Evolutionary conservation across 2,113 vertebrate species (phyloP), one percentile per base, ranked within the genome.

Genomic region (Probosciger aterrimus): DNA sequence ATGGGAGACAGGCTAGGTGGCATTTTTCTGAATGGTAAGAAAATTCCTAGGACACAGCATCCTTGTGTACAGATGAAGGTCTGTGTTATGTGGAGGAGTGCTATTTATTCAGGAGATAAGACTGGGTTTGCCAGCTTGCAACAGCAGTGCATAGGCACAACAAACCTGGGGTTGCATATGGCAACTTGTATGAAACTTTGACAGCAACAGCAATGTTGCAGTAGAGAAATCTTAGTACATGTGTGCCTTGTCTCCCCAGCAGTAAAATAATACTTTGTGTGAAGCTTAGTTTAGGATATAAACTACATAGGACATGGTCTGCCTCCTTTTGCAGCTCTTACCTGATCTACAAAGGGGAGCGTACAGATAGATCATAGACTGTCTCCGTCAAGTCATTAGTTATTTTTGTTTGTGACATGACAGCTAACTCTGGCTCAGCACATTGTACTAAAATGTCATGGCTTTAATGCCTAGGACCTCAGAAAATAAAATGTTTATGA

Each of bases 381-480:
- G 84, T 80, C 52, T 69, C n/a, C 2, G 4, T 41, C 6, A 4
- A 86, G 35, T 64, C 46, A 57, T 94, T 70, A 39, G 14, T 73
- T 89, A 95, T 92, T 85, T 75, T 44, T 62, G 24, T 92, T 95
- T 69, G 23, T 93, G 70, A 47, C 76, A 55, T 60, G 53, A 35
- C 25, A 95, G 82, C 24, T 39, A 71, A 80, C 41, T 93, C 76
- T 96, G 96, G 82, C 82, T 87, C 63, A 91, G 50, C 76, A 49
- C 52, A 46, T 31, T 91, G 70, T 15, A 68, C 47, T 89, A 90
- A 96, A 95, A 95, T 94, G 63, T 85, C 60, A 81, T 44, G 53
- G 49, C 41, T 94, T 37, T 46, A 92, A 57, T 91, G 57, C 47
- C 75, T 62, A 60, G 18, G 17, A 86, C n/a, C 31, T 91, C 43